These are phyloP conservation scores for Xestia xanthographa DNA, from an alignment of 2,888 invertebrate species.

Conservation along the genomic window DNA sequence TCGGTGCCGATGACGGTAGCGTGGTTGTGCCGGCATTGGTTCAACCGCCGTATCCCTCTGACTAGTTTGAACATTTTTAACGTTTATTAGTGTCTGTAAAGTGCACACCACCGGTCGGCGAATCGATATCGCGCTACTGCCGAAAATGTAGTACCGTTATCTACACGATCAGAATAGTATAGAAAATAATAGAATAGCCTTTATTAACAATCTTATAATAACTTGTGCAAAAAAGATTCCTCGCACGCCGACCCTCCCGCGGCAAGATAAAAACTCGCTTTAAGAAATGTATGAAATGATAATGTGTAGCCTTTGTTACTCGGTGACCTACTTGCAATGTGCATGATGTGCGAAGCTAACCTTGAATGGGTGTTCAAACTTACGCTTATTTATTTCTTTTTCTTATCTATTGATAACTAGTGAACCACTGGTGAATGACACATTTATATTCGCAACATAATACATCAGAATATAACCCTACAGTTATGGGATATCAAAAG, in stretches of 20 bases:
- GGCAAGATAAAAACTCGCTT: constrained; percentile 82
- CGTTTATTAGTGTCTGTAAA: constrained; percentile 77
- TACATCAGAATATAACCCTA: too few relatives aligned
- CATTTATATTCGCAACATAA: too few relatives aligned
- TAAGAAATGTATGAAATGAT: constrained; percentile 83
- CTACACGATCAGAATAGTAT: constrained; percentile 72
- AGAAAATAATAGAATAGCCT: too few relatives aligned
- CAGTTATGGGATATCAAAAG: too few relatives aligned
- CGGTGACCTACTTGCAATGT: too few relatives aligned
- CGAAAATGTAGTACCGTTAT: constrained; percentile 83
- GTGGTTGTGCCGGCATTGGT: constrained; percentile 84
- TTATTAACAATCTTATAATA: constrained; percentile 47
- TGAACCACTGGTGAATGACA: too few relatives aligned
- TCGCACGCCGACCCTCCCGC: constrained; percentile 74
- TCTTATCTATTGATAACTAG: too few relatives aligned
- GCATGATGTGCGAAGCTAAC: too few relatives aligned
- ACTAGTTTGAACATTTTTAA: constrained; percentile 87
- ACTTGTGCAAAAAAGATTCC: constrained; percentile 85
- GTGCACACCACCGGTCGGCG: constrained; percentile 86
- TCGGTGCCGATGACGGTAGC: constrained; percentile 88
- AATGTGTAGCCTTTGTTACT: constrained; percentile 79
- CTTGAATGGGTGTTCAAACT: too few relatives aligned
- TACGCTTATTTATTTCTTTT: too few relatives aligned
- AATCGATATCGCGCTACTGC: constrained; percentile 85
- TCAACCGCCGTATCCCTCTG: constrained; percentile 81